phyloP scores from a whole-genome alignment of 2,113 vertebrate species.

The Lamprotornis superbus region DNA sequence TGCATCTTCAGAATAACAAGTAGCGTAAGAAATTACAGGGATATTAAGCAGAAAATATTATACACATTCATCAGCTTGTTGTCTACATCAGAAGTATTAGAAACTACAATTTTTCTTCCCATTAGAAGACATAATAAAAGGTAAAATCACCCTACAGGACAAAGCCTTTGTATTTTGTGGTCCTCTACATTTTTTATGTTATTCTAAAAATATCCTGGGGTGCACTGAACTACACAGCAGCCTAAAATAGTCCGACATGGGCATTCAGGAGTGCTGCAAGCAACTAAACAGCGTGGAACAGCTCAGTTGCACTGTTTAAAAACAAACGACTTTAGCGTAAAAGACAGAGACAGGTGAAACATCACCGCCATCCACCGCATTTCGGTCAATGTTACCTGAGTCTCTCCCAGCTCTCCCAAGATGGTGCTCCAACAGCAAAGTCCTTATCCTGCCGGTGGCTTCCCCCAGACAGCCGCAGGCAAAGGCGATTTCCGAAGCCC shows the following conservation, averaged over 20 bases:
- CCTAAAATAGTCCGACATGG: not conserved
- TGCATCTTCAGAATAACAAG: not conserved
- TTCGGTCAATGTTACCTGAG: slow-evolving; percentile 28
- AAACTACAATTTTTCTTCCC: not conserved
- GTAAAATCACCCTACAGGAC: not conserved
- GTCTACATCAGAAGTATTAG: not conserved
- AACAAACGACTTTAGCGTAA: not conserved
- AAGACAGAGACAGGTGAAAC: not conserved
- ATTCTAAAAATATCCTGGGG: not conserved
- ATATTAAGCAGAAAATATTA: not conserved
- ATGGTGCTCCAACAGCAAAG: not conserved
- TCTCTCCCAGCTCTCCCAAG: not conserved
- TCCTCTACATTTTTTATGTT: not conserved
- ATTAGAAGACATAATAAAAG: not conserved
- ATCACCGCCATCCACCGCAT: not conserved
- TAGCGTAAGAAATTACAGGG: not conserved
- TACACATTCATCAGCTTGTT: not conserved
- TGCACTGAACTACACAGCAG: not conserved
- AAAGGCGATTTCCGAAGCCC: not conserved
- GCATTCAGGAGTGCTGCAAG: not conserved
- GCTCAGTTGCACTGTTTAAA: not conserved
- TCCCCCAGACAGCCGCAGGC: not conserved
- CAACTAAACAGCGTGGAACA: not conserved
- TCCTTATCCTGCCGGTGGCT: not conserved
- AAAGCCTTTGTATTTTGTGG: not conserved